Evolutionary conservation across 2,888 invertebrate genomes (phyloP).

Genomic region (Microctonus brassicae): DNA sequence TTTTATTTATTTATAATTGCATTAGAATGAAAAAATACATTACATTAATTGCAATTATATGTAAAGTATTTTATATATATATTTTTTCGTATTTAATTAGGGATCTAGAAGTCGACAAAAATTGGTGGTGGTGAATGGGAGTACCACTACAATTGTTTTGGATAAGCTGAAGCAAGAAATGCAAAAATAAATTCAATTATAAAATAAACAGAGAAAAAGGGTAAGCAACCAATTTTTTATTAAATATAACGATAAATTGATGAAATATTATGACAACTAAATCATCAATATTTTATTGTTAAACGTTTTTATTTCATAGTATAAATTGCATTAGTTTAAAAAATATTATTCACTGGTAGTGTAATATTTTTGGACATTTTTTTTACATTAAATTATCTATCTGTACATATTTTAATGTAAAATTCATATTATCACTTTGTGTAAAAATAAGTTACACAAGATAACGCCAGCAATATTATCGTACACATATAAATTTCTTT

Average conservation of each 20-base stretch:
- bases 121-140: conserved; percentile 71
- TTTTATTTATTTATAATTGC: neutral
- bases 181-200: neutral
- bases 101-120: conserved; percentile 76
- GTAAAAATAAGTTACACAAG: neutral
- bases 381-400: neutral
- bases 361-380: neutral
- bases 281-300: too few relatives aligned
- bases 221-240: neutral
- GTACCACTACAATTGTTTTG: conserved; percentile 69
- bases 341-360: neutral
- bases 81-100: conserved; percentile 53
- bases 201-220: neutral
- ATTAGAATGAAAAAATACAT: too few relatives aligned
- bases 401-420: neutral
- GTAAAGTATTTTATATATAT: neutral
- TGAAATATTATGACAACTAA: too few relatives aligned
- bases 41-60: too few relatives aligned
- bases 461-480: neutral
- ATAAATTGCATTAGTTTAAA: conserved; percentile 6
- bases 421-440: neutral
- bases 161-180: conserved; percentile 69
- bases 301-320: neutral
- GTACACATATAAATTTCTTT: neutral
- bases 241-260: too few relatives aligned